These are phyloP conservation scores for Stegastes partitus DNA, from an alignment of 2,113 vertebrate genomes.

Conservation along the genomic window DNA sequence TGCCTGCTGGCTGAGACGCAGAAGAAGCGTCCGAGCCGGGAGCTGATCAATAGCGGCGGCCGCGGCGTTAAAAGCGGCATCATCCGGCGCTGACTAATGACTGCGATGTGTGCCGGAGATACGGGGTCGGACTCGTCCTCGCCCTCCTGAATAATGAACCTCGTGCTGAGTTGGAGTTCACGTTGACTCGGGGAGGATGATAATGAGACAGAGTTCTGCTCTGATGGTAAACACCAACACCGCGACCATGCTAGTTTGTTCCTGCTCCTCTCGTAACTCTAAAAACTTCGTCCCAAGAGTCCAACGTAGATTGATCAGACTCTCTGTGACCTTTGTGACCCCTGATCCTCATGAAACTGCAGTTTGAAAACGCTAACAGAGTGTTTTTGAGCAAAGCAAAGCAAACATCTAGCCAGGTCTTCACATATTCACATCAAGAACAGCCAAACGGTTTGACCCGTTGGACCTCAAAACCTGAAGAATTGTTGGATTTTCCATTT, in stretches of 20 bases:
- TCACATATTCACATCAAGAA: conserved; percentile 20
- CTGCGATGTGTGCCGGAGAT: conserved; percentile 50
- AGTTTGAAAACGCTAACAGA: background rate
- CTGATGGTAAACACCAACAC: conserved; percentile 33
- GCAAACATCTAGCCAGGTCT: background rate
- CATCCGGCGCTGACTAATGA: conserved; percentile 80
- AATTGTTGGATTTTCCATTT: too few species aligned
- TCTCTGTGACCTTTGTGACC: background rate
- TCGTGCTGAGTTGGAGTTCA: conserved; percentile 69
- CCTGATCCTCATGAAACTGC: background rate
- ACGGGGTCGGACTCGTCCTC: conserved; percentile 51
- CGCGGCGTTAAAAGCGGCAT: conserved; percentile 38
- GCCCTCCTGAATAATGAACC: conserved; percentile 84
- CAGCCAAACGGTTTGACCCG: background rate
- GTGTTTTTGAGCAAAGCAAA: conserved; percentile 2
- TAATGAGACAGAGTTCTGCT: conserved; percentile 71
- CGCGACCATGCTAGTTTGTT: background rate
- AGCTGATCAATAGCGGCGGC: conserved; percentile 74
- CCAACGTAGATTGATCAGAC: background rate
- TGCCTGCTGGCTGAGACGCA: conserved; percentile 75
- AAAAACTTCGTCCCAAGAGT: background rate
- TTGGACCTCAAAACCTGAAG: too few species aligned
- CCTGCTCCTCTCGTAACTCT: background rate
- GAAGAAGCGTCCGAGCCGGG: conserved; percentile 78
- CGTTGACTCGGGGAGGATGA: conserved; percentile 80